Evolutionary conservation across 2,797 vertebrate genomes (phyloP).

Genomic region (Furcifer pardalis): DNA sequence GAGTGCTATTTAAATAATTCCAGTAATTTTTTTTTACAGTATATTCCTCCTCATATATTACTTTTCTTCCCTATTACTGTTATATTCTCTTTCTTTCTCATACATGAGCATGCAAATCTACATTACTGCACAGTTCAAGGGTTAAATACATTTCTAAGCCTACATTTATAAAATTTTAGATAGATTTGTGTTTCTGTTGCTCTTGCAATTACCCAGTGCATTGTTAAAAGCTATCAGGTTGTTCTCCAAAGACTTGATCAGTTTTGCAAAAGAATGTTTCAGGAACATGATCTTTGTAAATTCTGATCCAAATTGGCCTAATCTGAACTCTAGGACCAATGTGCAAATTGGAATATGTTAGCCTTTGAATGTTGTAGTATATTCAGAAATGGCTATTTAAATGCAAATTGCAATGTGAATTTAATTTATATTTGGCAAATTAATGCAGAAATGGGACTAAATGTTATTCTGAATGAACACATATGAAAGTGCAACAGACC

Average conservation of each 20-base stretch:
- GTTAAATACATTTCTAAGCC: neutral
- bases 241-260: neutral
- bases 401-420: neutral
- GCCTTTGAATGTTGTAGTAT: neutral
- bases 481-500: neutral
- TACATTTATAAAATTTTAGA: neutral
- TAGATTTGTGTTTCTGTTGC: neutral
- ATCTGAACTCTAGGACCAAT: neutral
- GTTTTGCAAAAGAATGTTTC: neutral
- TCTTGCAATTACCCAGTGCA: neutral
- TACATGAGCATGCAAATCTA: neutral
- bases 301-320: neutral
- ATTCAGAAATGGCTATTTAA: neutral
- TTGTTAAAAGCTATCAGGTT: neutral
- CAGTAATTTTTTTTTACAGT: neutral
- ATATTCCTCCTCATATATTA: neutral
- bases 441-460: neutral
- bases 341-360: neutral
- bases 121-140: too few species aligned
- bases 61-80: neutral
- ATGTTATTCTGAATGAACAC: neutral
- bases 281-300: neutral
- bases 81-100: neutral
- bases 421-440: neutral
- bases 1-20: constrained; percentile 13